Evolutionary conservation across 2,113 vertebrate species (phyloP), one percentile per base, ranked within the genome.

Genomic region (Numenius arquata): DNA sequence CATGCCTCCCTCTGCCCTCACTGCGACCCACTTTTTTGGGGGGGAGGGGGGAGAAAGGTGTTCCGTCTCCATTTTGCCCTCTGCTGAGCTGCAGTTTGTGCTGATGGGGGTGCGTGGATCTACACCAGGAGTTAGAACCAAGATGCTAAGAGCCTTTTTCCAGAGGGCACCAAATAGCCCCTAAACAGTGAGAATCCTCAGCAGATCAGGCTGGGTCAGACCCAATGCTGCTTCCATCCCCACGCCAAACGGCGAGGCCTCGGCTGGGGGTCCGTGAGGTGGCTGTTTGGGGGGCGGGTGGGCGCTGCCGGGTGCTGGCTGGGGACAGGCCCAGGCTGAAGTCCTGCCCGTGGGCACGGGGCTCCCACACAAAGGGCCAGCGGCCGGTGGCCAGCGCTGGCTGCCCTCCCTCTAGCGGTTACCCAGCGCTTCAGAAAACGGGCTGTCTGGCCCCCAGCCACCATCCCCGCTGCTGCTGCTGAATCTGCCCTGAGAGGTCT

Each of bases 381-480:
- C 3, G 7, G 27, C 27, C n/a, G 5, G 38, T 3, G 11, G 27
- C 43, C 1, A 0, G 30, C 0, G 34, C 58, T 15, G 3, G 40
- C 68, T 2, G 0, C 59, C 67, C 90, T 96, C 86, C 90, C 94
- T 93, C 92, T 95, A 93, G 94, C 0, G 80, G 86, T 77, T 73
- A 65, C 27, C 53, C 3, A 5, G 59, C 61, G 41, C 59, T 48
- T 30, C 0, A 0, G 45, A 55, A 84, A 73, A 22, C 62, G 41
- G 75, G 73, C 41, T 12, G 32, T 40, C 63, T 8, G 0, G 29
- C 59, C 55, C 36, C 20, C 7, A 13, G 50, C 30, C 73, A 12
- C 61, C 25, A 14, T 38, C 53, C 40, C 48, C 0, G 0, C 71
- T 82, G 63, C 79, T 86, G 83, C 72, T 85, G 82, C 63, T 78